Evolutionary conservation across 2,888 invertebrate genomes (phyloP), one percentile per base, ranked within the genome.

Genomic region (Sminthurides aquaticus): DNA sequence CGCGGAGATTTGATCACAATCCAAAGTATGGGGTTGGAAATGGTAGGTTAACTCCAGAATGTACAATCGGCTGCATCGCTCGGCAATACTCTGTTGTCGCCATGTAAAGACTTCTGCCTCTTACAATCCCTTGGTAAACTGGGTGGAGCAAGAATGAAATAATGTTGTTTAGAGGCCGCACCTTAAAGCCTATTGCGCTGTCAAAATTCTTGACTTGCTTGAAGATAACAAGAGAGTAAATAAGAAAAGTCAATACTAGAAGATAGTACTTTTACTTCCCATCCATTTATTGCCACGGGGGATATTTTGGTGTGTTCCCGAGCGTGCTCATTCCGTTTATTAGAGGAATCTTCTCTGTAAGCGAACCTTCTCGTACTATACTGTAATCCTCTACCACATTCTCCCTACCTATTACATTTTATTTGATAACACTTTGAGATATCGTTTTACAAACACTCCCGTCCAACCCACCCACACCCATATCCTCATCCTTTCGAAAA

Each of bases 371-470:
- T n/a, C n/a, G n/a, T n/a, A n/a, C n/a, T n/a, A 34, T 34, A 34
- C 15, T 34, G 8, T 11, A 34, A 15, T 15, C 5, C 43, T 5
- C 43, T 34, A 5, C 43, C 43, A 34, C 5, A 34, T 34, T 11
- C 5, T 34, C 43, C 43, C 15, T 34, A 57, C 49, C 62, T 62
- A 62, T 62, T 57, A 62, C 49, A 62, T 62, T 62, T 62, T 57
- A 62, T 62, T 62, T 57, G 49, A 57, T 57, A 57, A 62, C 57
- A 57, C 57, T 62, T 28, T 48, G 57, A 62, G 57, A 62, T 62
- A 62, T n/a, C 52, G 5, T 52, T 52, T 52, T 52, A 22, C 22
- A 52, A 20, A 52, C n/a, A 52, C 5, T 20, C 5, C 8, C 22
- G n/a, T 8, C 15, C 15, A 43, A 43, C 48, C 48, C 8, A 43